Percentiles rank a stretch among this genome's conserved stretches.
Evolutionary conservation across 92 coral and sea anemone genomes (phyloP).

Genomic region (Umimayanthus kanabou): DNA sequence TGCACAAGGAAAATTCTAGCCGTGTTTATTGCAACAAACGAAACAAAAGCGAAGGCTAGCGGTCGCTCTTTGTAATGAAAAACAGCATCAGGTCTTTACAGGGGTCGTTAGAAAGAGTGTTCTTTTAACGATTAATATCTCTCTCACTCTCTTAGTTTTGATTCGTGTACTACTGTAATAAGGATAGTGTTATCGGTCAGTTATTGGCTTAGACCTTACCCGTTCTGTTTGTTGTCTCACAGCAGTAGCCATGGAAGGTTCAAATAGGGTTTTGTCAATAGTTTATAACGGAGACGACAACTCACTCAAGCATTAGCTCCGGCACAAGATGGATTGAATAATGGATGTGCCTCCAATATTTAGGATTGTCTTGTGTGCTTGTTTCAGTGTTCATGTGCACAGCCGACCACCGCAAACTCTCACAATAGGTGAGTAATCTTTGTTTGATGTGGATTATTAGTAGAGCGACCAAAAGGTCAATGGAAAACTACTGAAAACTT

Average conservation of each 20-base stretch:
- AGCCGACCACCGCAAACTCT: neutral
- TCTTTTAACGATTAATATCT: neutral
- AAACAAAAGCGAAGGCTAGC: constrained; percentile 4
- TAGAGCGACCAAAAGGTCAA: neutral
- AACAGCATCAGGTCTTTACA: neutral
- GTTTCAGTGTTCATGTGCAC: neutral
- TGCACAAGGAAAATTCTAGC: neutral
- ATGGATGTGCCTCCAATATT: neutral
- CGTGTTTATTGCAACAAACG: neutral
- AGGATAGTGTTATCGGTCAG: neutral
- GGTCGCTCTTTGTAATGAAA: neutral
- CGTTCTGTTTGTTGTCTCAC: neutral
- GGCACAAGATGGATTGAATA: neutral
- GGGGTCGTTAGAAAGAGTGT: neutral
- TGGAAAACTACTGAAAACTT: neutral
- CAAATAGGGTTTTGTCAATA: neutral
- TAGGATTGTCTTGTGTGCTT: neutral
- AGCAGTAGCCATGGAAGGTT: neutral
- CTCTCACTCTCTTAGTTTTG: neutral
- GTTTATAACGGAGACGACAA: neutral
- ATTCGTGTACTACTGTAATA: neutral
- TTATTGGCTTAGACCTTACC: neutral
- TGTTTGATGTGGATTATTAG: neutral
- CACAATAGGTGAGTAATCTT: constrained; percentile 4
- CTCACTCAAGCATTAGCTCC: neutral